Evolutionary conservation across 2,797 vertebrate genomes (phyloP).

Genomic region (Peromyscus eremicus): DNA sequence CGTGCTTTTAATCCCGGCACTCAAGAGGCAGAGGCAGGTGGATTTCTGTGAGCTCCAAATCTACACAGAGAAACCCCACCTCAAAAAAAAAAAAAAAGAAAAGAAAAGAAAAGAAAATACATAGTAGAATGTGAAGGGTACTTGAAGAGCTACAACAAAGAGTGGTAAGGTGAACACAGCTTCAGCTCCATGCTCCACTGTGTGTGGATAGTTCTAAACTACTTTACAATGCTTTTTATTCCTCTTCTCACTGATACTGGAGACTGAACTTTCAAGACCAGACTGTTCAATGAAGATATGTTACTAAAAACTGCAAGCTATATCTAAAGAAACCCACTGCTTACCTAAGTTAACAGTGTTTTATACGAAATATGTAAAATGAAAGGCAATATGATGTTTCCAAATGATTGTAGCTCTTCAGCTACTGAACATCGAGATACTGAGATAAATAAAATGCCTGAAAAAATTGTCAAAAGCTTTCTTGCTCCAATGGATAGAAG

Average conservation of each 20-base stretch:
- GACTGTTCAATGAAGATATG: neutral
- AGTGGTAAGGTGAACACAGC: too few relatives aligned
- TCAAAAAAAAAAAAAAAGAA: too few relatives aligned
- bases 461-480: neutral
- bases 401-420: neutral
- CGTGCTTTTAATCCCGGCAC: too few relatives aligned
- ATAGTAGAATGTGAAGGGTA: neutral
- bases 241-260: too few relatives aligned
- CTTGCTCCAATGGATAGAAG: neutral
- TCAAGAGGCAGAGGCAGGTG: too few relatives aligned
- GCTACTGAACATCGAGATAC: neutral
- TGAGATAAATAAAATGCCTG: neutral
- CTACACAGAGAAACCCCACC: too few relatives aligned
- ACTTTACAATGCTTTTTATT: neutral
- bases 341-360: neutral
- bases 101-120: too few relatives aligned
- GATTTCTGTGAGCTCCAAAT: too few relatives aligned
- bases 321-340: neutral
- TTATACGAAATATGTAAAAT: neutral
- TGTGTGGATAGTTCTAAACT: neutral
- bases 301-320: neutral
- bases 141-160: neutral
- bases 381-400: neutral
- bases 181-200: neutral
- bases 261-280: neutral